Base-by-base conservation (phyloP, 2,888 invertebrate species). In the Clusia tigrina region DNA sequence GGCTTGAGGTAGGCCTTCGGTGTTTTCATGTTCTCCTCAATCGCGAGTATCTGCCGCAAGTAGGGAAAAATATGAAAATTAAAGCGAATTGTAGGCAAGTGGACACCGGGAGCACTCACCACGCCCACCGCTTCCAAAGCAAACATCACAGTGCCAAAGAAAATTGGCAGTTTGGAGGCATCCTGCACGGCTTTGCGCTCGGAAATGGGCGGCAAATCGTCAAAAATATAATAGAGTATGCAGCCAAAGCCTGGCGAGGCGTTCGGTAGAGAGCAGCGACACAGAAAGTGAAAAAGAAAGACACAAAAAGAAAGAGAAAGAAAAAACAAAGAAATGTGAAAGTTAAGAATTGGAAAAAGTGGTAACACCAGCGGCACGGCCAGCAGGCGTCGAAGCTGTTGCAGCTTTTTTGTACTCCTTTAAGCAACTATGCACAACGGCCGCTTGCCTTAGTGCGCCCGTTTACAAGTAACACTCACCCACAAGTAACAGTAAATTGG, bases 11-110 rank as follows among this genome's bases (percentile, higher is more conserved):
- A 97, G 77, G 94, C 92, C 18, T 88, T 88, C 0, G 96, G 96
- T 0, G 90, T 91, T 79, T 90, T 92, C 96, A 98, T 97, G 85
- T 95, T 95, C 85, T 97, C 97, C 81, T 98, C 97, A 69, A 98
- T 86, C 0, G 98, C 96, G 88, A 98, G 90, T 25, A 98, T 92
- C 96, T 96, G 56, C 0, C n/a, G n/a, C n/a, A n/a, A 37, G 0
- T n/a, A 18, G 9, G 2, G 18, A 58, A 15, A 58, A 51, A 22
- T 18, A 24, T 38, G 18, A 24, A 59, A 58, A 37, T n/a, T 42
- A 5, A 58, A 17, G 54, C 10, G 54, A 58, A 53, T 9, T 37
- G 18, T 10, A 24, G 20, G 15, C 46, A 24, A 46, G 17, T 56
- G 10, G 54, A 55, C 18, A 12, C 17, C n/a, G n/a, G n/a, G n/a